phyloP scores from a whole-genome alignment of 2,113 vertebrate species.

The Lichenostomus cassidix region DNA sequence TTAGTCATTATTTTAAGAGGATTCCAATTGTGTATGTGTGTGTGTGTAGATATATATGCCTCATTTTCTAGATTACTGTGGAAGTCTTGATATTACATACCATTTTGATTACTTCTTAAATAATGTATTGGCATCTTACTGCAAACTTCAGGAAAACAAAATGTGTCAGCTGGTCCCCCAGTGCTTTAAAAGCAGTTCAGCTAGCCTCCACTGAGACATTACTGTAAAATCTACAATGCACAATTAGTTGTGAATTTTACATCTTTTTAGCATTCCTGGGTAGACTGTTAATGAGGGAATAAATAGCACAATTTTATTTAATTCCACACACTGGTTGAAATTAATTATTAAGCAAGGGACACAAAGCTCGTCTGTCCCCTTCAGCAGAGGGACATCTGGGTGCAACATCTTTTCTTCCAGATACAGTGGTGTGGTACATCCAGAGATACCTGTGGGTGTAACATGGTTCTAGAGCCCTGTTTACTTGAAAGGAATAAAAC shows the following conservation, averaged over 20 bases:
- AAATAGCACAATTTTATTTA: conserved; percentile 2
- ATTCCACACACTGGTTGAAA: neutral
- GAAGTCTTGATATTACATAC: neutral
- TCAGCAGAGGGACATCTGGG: neutral
- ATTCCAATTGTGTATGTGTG: neutral
- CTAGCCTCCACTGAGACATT: neutral
- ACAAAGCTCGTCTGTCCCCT: neutral
- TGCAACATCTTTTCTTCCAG: neutral
- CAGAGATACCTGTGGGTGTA: neutral
- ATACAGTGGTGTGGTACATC: neutral
- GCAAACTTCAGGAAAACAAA: conserved; percentile 43
- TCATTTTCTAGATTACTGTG: neutral
- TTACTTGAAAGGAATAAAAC: neutral
- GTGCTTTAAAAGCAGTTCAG: conserved; percentile 16
- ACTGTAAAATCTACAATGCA: conserved; percentile 2
- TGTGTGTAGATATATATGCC: neutral
- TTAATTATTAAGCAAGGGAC: neutral
- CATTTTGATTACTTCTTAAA: neutral
- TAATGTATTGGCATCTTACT: conserved; percentile 21
- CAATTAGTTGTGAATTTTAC: conserved; percentile 27
- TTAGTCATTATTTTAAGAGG: neutral
- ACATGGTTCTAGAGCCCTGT: neutral
- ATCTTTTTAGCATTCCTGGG: conserved; percentile 10
- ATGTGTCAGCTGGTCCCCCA: neutral
- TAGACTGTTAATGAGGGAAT: conserved; percentile 4